Evolutionary conservation across 1,140 invertebrate species (phyloP), one percentile per base, ranked within the genome.

Genomic region (Apis laboriosa): DNA sequence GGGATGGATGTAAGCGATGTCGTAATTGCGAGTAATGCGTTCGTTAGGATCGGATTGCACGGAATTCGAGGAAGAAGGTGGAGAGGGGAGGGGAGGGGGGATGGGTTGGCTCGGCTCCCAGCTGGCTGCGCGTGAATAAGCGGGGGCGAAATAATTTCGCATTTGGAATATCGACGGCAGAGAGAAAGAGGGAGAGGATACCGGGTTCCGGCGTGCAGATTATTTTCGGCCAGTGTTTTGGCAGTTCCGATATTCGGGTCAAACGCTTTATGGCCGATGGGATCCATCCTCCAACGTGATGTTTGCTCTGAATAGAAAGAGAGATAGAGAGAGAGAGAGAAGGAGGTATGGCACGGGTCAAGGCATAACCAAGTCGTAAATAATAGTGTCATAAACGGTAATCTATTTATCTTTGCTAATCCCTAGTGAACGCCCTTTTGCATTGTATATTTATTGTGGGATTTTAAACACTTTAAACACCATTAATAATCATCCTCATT

Each of bases 1-100:
- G 34, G 34, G 4, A 11, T 13, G 19, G 53, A 34, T 5, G 24
- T 9, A 9, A 72, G 24, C 71, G 28, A 56, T 34, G 66, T n/a
- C 34, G 17, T 71, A 77, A 77, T 77, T 70, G 53, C 76, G 64
- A 24, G 21, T 7, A 13, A 24, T 17, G 34, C 17, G 70, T 80
- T 80, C 58, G 58, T 85, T 81, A 86, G 72, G 73, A 61, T 86
- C 58, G 85, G 86, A 86, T 79, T 70, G 84, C 85, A 76, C 53
- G 86, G 85, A 87, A 87, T 87, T 87, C 86, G 80, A 70, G 80
- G 72, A 83, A 86, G 80, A 86, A 74, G 86, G 80, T 84, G 81
- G 72, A 84, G 0, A 3, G 5, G 34, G 2, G 34, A 5, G 34
- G 34, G 67, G 76, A 80, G 85, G 71, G 79, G 55, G 53, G 72